Conservation (phyloP, 1,140 invertebrate genomes). For the Drosophila nebulosa region DNA sequence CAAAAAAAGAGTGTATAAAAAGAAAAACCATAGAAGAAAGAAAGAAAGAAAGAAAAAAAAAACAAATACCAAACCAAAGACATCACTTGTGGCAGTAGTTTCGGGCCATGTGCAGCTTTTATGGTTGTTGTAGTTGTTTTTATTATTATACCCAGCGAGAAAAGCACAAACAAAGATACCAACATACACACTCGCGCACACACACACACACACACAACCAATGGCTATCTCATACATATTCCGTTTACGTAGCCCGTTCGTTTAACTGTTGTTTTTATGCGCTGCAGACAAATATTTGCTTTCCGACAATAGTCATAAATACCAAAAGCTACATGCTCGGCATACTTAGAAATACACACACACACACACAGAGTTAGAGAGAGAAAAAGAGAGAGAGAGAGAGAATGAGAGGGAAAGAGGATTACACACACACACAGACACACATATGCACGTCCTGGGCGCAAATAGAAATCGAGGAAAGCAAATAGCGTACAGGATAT, state of each 20-base stretch:
- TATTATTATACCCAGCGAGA: slow-evolving; percentile 62
- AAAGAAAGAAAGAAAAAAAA: background rate
- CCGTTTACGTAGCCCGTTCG: slow-evolving; percentile 78
- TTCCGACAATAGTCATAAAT: slow-evolving; percentile 81
- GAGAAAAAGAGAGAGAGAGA: background rate
- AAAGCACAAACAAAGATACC: slow-evolving; percentile 39
- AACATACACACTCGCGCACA: slow-evolving; percentile 40
- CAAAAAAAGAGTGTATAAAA: slow-evolving; percentile 57
- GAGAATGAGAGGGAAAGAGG: background rate
- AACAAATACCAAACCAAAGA: slow-evolving; percentile 27
- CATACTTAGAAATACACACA: slow-evolving; percentile 73
- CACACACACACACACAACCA: slow-evolving; percentile 9
- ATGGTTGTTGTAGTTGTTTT: slow-evolving; percentile 60
- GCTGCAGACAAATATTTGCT: slow-evolving; percentile 81
- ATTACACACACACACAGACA: slow-evolving; percentile 16
- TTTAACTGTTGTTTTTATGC: slow-evolving; percentile 81
- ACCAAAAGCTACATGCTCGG: slow-evolving; percentile 81
- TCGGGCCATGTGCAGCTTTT: slow-evolving; percentile 44
- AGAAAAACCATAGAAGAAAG: slow-evolving; percentile 33
- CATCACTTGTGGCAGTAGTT: slow-evolving; percentile 67
- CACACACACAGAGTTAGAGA: slow-evolving; percentile 46
- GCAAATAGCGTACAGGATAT: slow-evolving; percentile 77
- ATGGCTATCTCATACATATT: slow-evolving; percentile 73
- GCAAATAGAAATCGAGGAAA: slow-evolving; percentile 78
- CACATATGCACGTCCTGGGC: slow-evolving; percentile 31